These are phyloP conservation scores for Ctenopoma multispine DNA, from an alignment of 2,797 vertebrate genomes.

Conservation along the genomic window DNA sequence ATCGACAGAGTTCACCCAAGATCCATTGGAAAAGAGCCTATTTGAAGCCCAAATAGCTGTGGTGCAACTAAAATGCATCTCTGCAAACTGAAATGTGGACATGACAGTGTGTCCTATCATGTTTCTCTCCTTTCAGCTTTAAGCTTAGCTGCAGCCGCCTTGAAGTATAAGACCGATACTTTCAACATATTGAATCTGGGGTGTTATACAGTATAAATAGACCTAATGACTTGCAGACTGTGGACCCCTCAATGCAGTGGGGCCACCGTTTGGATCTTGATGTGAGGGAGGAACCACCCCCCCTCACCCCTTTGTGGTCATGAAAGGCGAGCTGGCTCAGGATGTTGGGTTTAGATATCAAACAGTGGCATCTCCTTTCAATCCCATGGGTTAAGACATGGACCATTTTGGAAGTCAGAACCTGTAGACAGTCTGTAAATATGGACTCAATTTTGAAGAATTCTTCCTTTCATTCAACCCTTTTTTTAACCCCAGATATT, in stretches of 20 bases:
- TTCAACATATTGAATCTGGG: conserved; percentile 38
- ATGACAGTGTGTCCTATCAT: conserved; percentile 25
- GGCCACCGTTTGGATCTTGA: conserved; percentile 52
- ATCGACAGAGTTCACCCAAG: conserved; percentile 71
- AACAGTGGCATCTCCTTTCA: conserved; percentile 57
- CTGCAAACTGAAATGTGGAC: conserved; percentile 37
- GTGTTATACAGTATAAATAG: conserved; percentile 60
- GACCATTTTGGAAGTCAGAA: conserved; percentile 49
- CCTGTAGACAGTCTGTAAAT: conserved; percentile 46
- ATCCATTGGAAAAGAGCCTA: conserved; percentile 64
- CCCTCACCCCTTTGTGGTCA: conserved; percentile 71
- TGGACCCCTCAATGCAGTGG: conserved; percentile 50
- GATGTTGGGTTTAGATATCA: conserved; percentile 68
- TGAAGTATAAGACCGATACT: conserved; percentile 38
- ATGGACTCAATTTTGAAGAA: conserved; percentile 57
- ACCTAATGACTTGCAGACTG: conserved; percentile 72
- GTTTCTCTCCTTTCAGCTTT: background rate
- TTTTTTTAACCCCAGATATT: conserved; percentile 24
- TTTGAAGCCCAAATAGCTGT: conserved; percentile 79
- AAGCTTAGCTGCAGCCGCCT: conserved; percentile 8
- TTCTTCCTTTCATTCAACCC: conserved; percentile 50
- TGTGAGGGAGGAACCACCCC: conserved; percentile 63
- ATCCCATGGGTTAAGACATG: conserved; percentile 43
- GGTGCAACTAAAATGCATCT: conserved; percentile 58
- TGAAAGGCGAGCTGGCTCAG: conserved; percentile 42